Percentiles rank a stretch among this genome's conserved stretches.
Evolutionary conservation across 2,797 vertebrate genomes (phyloP).

Genomic region (Danio aesculapii): DNA sequence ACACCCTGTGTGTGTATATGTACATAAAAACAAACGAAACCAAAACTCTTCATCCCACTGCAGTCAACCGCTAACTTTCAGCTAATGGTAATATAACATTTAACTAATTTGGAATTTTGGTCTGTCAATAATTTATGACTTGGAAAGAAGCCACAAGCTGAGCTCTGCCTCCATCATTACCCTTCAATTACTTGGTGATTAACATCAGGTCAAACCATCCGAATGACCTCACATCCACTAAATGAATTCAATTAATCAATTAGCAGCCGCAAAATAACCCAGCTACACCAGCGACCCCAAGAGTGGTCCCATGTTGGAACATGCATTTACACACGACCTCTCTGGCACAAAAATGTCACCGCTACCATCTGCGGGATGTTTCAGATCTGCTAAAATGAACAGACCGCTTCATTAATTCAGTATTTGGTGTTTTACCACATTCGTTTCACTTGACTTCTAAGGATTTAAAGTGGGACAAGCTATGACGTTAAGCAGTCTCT

Average conservation of each 20-base stretch:
- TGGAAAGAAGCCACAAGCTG: constrained; percentile 39
- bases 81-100: neutral
- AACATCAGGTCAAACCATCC: constrained; percentile 69
- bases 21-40: too few species aligned
- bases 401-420: constrained; percentile 2
- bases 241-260: constrained; percentile 77
- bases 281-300: constrained; percentile 6
- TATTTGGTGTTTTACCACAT: neutral
- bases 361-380: constrained; percentile 1
- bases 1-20: too few species aligned
- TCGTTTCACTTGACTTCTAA: constrained; percentile 39
- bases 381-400: neutral
- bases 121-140: constrained; percentile 21
- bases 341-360: neutral
- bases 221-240: constrained; percentile 71
- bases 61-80: neutral
- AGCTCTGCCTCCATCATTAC: constrained; percentile 41
- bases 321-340: neutral
- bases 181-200: constrained; percentile 75
- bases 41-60: neutral
- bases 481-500: constrained; percentile 42
- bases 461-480: constrained; percentile 59
- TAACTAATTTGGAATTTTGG: constrained; percentile 9
- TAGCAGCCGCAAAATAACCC: constrained; percentile 49
- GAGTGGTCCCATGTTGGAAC: neutral